These are phyloP conservation scores for Ariolimax columbianus DNA, from an alignment of 2,888 invertebrate genomes.

Conservation along the genomic window DNA sequence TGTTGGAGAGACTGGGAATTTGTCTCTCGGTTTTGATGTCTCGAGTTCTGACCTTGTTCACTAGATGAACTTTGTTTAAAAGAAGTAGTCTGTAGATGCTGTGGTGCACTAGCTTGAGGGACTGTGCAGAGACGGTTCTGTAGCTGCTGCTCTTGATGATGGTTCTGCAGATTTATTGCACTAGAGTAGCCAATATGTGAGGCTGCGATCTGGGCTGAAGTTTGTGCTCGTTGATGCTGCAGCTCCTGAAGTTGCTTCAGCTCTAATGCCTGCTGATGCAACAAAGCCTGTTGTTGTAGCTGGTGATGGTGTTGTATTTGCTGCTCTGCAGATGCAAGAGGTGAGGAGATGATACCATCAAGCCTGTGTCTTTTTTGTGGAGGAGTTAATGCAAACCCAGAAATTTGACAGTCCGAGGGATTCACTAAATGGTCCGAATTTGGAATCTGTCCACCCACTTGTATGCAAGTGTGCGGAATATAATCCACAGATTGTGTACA, in stretches of 20 bases:
- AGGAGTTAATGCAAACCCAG: neutral
- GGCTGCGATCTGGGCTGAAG: neutral
- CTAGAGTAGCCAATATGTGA: too few species aligned
- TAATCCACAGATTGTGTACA: conserved; percentile 5
- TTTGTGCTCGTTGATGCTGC: neutral
- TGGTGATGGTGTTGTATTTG: neutral
- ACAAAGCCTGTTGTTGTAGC: neutral
- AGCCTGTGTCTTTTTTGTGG: conserved; percentile 29
- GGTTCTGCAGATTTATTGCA: neutral
- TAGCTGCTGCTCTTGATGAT: neutral
- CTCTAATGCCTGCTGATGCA: neutral
- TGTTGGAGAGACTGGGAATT: neutral
- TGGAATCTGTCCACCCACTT: neutral
- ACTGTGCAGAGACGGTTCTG: neutral
- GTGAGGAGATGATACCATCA: neutral
- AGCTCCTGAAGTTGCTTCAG: neutral
- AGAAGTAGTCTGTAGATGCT: neutral
- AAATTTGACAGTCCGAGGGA: neutral
- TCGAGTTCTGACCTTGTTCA: neutral
- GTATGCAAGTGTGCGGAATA: conserved; percentile 3
- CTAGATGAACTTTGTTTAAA: neutral
- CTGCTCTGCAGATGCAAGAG: neutral
- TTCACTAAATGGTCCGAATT: neutral
- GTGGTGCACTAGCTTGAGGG: neutral
- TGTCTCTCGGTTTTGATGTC: neutral